These are phyloP conservation scores for Siniperca obscura DNA, from an alignment of 2,797 vertebrate species.

Conservation along the genomic window DNA sequence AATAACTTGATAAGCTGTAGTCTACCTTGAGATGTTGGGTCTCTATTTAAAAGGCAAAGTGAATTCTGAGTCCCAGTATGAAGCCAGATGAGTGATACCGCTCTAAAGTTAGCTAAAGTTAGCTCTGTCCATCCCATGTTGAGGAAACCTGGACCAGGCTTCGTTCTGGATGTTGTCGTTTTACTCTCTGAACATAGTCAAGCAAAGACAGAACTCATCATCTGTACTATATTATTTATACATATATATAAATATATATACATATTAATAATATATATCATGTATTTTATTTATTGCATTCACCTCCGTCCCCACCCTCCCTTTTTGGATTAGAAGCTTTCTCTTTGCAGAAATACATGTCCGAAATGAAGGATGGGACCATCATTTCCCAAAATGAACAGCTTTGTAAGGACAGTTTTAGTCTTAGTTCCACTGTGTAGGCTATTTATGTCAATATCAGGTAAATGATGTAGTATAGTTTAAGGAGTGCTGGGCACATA, in stretches of 20 bases:
- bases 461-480: conserved; percentile 76
- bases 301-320: conserved; percentile 27
- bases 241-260: conserved; percentile 80
- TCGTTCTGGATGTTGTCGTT: conserved; percentile 25
- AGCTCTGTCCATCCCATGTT: conserved; percentile 25
- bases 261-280: conserved; percentile 78
- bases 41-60: background rate
- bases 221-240: conserved; percentile 81
- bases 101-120: background rate
- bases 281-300: conserved; percentile 84
- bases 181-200: conserved; percentile 54
- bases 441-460: conserved; percentile 81
- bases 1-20: conserved; percentile 3
- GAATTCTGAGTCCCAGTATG: background rate
- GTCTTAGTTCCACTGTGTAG: conserved; percentile 70
- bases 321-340: conserved; percentile 50
- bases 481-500: conserved; percentile 75
- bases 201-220: conserved; percentile 54
- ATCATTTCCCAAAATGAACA: conserved; percentile 76
- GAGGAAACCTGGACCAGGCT: conserved; percentile 23
- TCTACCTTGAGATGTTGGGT: conserved; percentile 18
- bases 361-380: conserved; percentile 47
- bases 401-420: conserved; percentile 73
- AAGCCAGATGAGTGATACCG: conserved; percentile 16
- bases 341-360: conserved; percentile 45